These are phyloP conservation scores for Caerostris extrusa DNA, from an alignment of 1,140 invertebrate genomes.

Conservation along the genomic window DNA sequence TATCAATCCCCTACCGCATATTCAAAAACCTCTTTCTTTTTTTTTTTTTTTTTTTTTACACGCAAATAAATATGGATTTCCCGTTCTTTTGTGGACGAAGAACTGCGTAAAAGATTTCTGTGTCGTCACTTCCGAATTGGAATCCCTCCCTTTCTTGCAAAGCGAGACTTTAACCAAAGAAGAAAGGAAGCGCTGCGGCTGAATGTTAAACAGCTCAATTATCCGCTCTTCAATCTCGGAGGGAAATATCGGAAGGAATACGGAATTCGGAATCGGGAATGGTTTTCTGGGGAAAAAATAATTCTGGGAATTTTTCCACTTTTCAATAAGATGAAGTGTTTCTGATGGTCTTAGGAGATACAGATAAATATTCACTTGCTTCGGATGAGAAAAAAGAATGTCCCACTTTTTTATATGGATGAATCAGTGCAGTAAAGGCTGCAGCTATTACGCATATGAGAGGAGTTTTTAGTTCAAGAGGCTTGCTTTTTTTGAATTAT, in stretches of 20 bases:
- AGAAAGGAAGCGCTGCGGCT: neutral
- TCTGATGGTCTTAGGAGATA: neutral
- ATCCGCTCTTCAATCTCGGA: neutral
- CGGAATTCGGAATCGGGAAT: conserved; percentile 6
- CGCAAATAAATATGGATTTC: conserved; percentile 18
- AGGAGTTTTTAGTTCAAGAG: too few relatives aligned
- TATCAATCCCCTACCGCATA: too few relatives aligned
- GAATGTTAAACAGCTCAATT: conserved; percentile 56
- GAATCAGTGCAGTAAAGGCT: neutral
- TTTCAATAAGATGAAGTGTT: conserved; percentile 12
- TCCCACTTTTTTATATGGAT: neutral
- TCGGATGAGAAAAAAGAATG: neutral
- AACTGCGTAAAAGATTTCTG: neutral
- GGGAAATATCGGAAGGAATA: neutral
- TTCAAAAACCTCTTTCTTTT: too few relatives aligned
- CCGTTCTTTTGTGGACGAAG: neutral
- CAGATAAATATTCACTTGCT: neutral
- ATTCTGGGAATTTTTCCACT: neutral
- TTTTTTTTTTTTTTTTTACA: neutral
- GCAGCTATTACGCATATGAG: neutral
- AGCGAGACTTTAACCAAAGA: neutral
- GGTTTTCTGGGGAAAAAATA: neutral
- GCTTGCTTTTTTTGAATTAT: too few relatives aligned
- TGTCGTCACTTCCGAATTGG: conserved; percentile 37
- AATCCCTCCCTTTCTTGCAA: neutral